Conservation (phyloP, 2,113 vertebrate species). For the Miniopterus natalensis region DNA sequence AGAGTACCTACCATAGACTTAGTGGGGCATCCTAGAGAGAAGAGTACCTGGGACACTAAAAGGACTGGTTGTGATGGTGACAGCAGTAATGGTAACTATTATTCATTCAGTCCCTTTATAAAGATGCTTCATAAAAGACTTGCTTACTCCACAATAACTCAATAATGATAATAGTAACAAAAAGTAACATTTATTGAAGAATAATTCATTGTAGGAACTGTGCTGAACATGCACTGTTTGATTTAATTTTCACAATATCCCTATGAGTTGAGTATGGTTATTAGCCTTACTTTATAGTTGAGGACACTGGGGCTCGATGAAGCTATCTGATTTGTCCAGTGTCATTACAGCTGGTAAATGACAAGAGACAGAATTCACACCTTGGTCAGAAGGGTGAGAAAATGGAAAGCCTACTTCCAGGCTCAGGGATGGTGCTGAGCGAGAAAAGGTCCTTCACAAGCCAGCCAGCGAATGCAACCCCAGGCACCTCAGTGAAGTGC, state of each 20-base stretch:
- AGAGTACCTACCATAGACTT: neutral
- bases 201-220: neutral
- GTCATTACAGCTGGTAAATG: neutral
- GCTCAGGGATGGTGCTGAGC: neutral
- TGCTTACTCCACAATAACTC: neutral
- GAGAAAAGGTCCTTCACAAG: neutral
- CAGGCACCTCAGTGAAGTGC: neutral
- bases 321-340: neutral
- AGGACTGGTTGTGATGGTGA: neutral
- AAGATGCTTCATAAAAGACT: neutral
- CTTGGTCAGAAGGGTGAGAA: neutral
- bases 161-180: neutral
- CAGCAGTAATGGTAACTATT: neutral
- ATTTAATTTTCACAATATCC: neutral
- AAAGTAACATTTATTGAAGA: neutral
- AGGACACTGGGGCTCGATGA: constrained; percentile 37
- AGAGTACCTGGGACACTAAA: neutral
- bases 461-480: neutral
- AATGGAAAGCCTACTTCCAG: neutral
- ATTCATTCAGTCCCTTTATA: neutral
- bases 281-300: neutral
- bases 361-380: neutral
- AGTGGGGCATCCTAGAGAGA: neutral
- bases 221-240: neutral
- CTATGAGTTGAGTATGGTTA: neutral